These are phyloP conservation scores for Beroe forskalii DNA, from an alignment of 37 sponge, comb jelly and placozoan species.

Conservation along the genomic window DNA sequence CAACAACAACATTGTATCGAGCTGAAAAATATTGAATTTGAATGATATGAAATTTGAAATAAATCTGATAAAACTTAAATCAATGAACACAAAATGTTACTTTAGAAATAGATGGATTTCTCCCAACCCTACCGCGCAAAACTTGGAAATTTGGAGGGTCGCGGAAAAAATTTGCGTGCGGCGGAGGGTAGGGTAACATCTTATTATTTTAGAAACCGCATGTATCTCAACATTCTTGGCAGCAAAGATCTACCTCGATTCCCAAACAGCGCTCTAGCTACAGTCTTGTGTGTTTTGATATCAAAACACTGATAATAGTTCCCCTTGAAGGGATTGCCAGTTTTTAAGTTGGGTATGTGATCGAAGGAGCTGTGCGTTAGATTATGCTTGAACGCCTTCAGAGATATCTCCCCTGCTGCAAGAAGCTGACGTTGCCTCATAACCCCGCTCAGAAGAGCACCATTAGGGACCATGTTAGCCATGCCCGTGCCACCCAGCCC, in stretches of 20 bases:
- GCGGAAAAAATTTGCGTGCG: no score
- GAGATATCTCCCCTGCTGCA: neutral
- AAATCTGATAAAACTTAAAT: no score
- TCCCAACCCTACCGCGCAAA: no score
- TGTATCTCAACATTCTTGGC: neutral
- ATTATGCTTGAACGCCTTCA: neutral
- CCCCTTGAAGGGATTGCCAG: neutral
- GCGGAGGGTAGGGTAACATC: no score
- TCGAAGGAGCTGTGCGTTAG: neutral
- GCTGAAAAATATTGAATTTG: no score
- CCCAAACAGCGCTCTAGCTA: neutral
- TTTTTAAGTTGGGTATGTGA: neutral
- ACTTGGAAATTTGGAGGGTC: no score
- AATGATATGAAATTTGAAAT: no score
- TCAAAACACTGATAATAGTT: slow-evolving; percentile 21
- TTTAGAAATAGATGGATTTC: no score
- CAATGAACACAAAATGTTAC: no score
- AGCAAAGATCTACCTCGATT: neutral
- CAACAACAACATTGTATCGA: no score
- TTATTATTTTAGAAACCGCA: neutral
- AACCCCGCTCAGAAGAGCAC: neutral
- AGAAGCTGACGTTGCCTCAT: neutral
- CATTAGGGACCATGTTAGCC: slow-evolving; percentile 39
- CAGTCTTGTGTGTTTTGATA: neutral
- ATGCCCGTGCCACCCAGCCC: slow-evolving; percentile 49